Evolutionary conservation across 2,113 vertebrate species (phyloP).

Genomic region (Dipodomys ordii): DNA sequence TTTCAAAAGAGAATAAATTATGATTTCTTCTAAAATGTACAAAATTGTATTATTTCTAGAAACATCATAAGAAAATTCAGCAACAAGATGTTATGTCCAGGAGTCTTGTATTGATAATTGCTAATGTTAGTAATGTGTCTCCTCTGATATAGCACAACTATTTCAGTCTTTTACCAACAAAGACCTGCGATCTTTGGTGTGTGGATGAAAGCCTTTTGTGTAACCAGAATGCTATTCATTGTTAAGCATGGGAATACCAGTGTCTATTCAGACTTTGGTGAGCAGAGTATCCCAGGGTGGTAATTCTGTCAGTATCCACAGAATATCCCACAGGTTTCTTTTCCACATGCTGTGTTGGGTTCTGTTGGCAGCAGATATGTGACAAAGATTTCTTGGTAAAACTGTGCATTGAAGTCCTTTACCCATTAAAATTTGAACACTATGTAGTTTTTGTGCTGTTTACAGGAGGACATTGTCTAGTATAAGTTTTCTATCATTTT

Average conservation of each 20-base stretch:
- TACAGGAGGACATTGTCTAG: constrained; percentile 73
- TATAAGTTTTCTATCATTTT: constrained; percentile 43
- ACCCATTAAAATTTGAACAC: constrained; percentile 87
- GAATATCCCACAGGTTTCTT: constrained; percentile 90
- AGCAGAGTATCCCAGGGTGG: constrained; percentile 79
- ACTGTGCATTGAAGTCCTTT: constrained; percentile 82
- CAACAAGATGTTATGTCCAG: constrained; percentile 58
- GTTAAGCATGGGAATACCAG: constrained; percentile 89
- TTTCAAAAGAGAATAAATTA: constrained; percentile 87
- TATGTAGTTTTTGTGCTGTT: constrained; percentile 77
- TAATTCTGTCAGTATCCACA: constrained; percentile 93
- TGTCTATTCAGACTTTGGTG: constrained; percentile 93
- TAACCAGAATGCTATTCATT: constrained; percentile 89
- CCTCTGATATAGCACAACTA: constrained; percentile 92
- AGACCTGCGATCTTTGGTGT: constrained; percentile 91
- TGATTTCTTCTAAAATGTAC: constrained; percentile 85
- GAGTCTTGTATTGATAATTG: neutral
- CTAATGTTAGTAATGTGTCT: constrained; percentile 80
- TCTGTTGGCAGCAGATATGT: constrained; percentile 91
- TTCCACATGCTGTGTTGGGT: constrained; percentile 90
- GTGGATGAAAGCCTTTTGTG: constrained; percentile 92
- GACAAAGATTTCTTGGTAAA: constrained; percentile 90
- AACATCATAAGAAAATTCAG: constrained; percentile 78
- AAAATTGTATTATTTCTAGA: constrained; percentile 68
- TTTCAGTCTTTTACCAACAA: constrained; percentile 89